These are phyloP conservation scores for Tolmerus cingulatus DNA, from an alignment of 2,888 invertebrate genomes.

Conservation along the genomic window DNA sequence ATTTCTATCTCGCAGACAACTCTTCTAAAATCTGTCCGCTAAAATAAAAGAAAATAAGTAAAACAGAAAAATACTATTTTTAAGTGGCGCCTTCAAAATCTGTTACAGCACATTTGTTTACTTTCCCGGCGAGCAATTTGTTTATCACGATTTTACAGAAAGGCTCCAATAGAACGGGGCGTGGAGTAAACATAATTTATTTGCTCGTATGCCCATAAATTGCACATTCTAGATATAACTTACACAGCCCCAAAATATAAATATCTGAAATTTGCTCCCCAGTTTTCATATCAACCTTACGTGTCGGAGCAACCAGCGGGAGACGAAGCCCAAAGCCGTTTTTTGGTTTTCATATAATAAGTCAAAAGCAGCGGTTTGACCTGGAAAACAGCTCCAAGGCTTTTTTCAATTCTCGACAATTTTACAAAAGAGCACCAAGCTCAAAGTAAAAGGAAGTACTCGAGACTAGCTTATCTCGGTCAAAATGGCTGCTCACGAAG, in stretches of 20 bases:
- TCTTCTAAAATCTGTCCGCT: not conserved
- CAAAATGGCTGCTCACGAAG: not conserved
- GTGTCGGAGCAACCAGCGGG: not conserved
- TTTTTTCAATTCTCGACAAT: not conserved
- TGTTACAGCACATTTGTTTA: not conserved
- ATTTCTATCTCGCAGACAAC: not conserved
- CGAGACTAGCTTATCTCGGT: not conserved
- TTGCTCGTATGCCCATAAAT: not conserved
- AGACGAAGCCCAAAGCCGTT: not conserved
- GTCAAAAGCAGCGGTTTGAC: not conserved
- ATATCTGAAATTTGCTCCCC: not conserved
- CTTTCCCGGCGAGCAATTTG: not conserved
- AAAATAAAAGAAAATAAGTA: not conserved
- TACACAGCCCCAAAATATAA: not conserved
- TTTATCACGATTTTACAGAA: not conserved
- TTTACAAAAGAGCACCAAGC: not conserved
- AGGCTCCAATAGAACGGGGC: not conserved
- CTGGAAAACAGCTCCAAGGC: not conserved
- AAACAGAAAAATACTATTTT: conserved; percentile 7
- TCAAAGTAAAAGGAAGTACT: not conserved
- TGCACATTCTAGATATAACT: not conserved
- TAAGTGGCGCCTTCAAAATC: not conserved
- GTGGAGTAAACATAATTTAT: not conserved
- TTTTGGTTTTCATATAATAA: not conserved
- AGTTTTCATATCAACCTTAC: not conserved